A percentile compares a stretch with the other conserved stretches of the same genome.
phyloP scores from a whole-genome alignment of 2,888 invertebrate species.

The Alviniconcha strummeri region DNA sequence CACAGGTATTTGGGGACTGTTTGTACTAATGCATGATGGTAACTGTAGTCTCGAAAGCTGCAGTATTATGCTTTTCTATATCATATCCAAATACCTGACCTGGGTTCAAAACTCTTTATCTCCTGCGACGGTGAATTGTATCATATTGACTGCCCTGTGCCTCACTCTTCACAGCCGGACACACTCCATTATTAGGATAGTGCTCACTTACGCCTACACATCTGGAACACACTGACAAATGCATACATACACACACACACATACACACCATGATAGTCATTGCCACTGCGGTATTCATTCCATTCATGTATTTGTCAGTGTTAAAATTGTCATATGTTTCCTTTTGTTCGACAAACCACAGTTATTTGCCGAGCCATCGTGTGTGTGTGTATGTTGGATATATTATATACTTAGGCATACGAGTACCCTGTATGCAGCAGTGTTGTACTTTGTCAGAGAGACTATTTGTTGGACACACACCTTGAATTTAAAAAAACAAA shows the following conservation, averaged over 20 bases:
- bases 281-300: neutral
- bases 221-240: too few relatives aligned
- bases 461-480: neutral
- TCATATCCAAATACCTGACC: neutral
- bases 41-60: too few relatives aligned
- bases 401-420: neutral
- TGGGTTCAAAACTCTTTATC: neutral
- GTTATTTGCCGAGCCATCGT: neutral
- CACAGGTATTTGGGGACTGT: too few relatives aligned
- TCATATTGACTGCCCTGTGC: conserved; percentile 19
- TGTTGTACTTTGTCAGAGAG: conserved; percentile 8
- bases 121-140: conserved; percentile 18
- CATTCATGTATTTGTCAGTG: neutral
- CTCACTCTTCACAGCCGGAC: neutral
- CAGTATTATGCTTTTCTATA: too few relatives aligned
- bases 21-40: too few relatives aligned
- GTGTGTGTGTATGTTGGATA: neutral
- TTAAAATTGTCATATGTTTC: neutral
- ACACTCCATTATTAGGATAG: neutral
- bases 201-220: neutral
- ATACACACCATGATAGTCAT: neutral
- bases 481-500: neutral
- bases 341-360: neutral
- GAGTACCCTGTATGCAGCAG: neutral
- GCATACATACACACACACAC: neutral